phyloP scores from a whole-genome alignment of 2,797 vertebrate species.

The Halcyon badia region DNA sequence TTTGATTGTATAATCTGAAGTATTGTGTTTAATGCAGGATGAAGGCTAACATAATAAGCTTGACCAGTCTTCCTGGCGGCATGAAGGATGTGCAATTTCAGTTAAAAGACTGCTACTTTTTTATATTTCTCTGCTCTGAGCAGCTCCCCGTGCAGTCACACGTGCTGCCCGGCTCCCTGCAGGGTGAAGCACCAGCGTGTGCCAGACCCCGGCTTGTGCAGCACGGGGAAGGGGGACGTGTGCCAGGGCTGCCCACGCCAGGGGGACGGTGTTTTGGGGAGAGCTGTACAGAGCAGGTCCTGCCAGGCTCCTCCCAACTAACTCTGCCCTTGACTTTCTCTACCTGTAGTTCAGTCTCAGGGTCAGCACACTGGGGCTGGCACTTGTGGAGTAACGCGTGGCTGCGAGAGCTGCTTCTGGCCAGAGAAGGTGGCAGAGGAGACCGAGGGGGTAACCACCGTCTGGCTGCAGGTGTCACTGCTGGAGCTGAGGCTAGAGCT shows the following conservation, averaged over 20 bases:
- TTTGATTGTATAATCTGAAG: constrained; percentile 64
- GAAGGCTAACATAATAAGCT: constrained; percentile 62
- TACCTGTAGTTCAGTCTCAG: background rate
- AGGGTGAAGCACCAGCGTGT: fast-evolving
- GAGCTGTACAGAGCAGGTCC: background rate
- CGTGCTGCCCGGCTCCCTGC: background rate
- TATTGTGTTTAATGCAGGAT: constrained; percentile 52
- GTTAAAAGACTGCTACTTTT: constrained; percentile 11
- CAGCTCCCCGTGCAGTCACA: background rate
- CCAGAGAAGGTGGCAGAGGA: background rate
- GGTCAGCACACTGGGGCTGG: fast-evolving
- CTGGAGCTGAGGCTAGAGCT: background rate
- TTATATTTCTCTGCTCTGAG: background rate
- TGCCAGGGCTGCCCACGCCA: background rate
- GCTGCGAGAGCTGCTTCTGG: fast-evolving
- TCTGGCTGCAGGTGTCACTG: background rate
- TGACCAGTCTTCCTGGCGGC: constrained; percentile 36
- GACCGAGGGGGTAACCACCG: background rate
- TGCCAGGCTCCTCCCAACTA: background rate
- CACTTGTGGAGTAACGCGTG: background rate
- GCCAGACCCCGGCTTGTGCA: fast-evolving
- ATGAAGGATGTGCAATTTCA: constrained; percentile 41
- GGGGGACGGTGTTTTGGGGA: background rate
- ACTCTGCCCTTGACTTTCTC: background rate
- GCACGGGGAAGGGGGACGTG: fast-evolving